Evolutionary conservation across 37 sponge, comb jelly and placozoan species (phyloP).

Genomic region (Crambe crambe): DNA sequence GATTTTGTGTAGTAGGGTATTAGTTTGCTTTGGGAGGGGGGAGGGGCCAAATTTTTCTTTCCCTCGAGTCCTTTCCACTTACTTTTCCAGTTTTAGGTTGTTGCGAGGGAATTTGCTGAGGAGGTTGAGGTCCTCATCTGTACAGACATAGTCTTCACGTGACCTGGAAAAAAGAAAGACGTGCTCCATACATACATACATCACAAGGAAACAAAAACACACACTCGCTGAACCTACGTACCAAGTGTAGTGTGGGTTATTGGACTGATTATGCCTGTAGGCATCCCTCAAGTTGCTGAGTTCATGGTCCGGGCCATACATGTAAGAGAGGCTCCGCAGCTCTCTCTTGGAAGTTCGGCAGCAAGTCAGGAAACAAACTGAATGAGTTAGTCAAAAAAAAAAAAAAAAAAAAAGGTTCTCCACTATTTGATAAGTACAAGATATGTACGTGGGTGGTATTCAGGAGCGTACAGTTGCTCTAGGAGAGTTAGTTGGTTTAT

Average conservation of each 20-base stretch:
- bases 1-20: too few species aligned
- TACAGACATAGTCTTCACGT: conserved; percentile 53
- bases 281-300: conserved; percentile 37
- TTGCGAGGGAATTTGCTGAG: conserved; percentile 69
- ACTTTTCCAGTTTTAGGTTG: conserved; percentile 74
- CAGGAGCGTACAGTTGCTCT: too few species aligned
- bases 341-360: neutral
- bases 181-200: neutral
- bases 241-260: conserved; percentile 61
- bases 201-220: neutral
- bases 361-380: neutral
- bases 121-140: conserved; percentile 59
- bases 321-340: conserved; percentile 15
- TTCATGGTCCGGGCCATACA: conserved; percentile 47
- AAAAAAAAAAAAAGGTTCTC: too few species aligned
- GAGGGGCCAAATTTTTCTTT: too few species aligned
- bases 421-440: too few species aligned
- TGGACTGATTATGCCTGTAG: conserved; percentile 11
- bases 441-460: too few species aligned
- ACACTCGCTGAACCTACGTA: neutral
- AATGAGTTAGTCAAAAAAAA: too few species aligned
- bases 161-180: conserved; percentile 36
- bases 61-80: conserved; percentile 1
- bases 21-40: too few species aligned
- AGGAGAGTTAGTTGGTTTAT: too few species aligned